Conservation (phyloP, 2,888 invertebrate species). For the Lochmaea capreae region DNA sequence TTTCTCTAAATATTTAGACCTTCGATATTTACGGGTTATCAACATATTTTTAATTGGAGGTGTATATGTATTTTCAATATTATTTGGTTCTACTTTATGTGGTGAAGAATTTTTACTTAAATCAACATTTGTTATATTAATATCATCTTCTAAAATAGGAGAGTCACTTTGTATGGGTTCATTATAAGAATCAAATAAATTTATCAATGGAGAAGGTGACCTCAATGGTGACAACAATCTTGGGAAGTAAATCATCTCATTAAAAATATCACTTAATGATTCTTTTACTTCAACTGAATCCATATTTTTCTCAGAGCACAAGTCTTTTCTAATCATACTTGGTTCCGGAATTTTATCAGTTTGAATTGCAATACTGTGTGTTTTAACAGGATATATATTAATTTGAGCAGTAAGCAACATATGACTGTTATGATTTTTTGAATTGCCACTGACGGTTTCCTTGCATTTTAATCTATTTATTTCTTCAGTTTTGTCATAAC, state of each 20-base stretch:
- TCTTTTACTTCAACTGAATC: neutral
- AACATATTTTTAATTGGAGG: neutral
- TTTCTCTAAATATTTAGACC: neutral
- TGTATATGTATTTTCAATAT: neutral
- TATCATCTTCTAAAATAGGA: neutral
- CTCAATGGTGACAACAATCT: conserved; percentile 37
- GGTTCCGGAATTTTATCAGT: neutral
- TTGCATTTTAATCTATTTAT: conserved; percentile 33
- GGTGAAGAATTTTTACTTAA: neutral
- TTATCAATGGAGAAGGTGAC: conserved; percentile 10
- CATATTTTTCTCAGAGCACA: neutral
- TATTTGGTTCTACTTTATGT: neutral
- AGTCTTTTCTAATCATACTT: neutral
- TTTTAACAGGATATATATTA: neutral
- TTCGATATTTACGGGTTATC: neutral
- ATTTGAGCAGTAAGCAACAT: conserved; percentile 4
- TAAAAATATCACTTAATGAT: conserved; percentile 42
- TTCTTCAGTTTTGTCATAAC: conserved; percentile 34
- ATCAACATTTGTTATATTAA: neutral
- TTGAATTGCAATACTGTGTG: neutral
- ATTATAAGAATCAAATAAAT: conserved; percentile 1
- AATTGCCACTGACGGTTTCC: conserved; percentile 14
- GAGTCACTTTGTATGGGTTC: conserved; percentile 21
- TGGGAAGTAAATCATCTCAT: conserved; percentile 45
- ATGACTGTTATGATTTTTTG: conserved; percentile 27